Evolutionary conservation across 2,888 invertebrate species (phyloP).

Genomic region (Archips crataeganus): DNA sequence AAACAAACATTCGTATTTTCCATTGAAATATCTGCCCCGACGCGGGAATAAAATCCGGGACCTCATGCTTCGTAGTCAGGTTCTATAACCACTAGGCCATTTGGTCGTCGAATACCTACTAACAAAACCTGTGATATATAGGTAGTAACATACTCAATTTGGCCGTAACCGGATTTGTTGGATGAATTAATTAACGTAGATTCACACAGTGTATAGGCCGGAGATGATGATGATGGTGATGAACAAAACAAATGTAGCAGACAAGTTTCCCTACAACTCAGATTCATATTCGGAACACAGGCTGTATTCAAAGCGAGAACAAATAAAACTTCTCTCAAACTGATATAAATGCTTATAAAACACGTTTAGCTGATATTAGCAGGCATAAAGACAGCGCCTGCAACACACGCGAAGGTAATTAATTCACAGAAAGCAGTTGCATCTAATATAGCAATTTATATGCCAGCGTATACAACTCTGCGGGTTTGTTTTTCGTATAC

Average conservation of each 20-base stretch:
- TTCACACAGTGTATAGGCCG: too few species aligned
- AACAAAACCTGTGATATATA: too few species aligned
- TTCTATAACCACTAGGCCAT: too few species aligned
- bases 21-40: too few species aligned
- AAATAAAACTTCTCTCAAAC: conserved; percentile 24
- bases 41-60: too few species aligned
- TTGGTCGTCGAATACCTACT: too few species aligned
- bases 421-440: conserved; percentile 61
- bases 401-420: conserved; percentile 57
- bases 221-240: too few species aligned
- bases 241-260: conserved; percentile 6
- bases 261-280: conserved; percentile 17
- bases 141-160: too few species aligned
- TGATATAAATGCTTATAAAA: conserved; percentile 33
- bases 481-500: conserved; percentile 56
- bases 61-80: too few species aligned
- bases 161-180: too few species aligned
- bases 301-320: conserved; percentile 30
- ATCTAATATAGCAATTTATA: conserved; percentile 68
- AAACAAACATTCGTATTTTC: too few species aligned
- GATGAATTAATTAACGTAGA: too few species aligned
- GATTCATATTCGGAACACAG: conserved; percentile 26
- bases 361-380: conserved; percentile 43
- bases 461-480: conserved; percentile 57
- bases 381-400: conserved; percentile 37